These are phyloP conservation scores for Bostrychus sinensis DNA, from an alignment of 2,113 vertebrate genomes.

Conservation along the genomic window DNA sequence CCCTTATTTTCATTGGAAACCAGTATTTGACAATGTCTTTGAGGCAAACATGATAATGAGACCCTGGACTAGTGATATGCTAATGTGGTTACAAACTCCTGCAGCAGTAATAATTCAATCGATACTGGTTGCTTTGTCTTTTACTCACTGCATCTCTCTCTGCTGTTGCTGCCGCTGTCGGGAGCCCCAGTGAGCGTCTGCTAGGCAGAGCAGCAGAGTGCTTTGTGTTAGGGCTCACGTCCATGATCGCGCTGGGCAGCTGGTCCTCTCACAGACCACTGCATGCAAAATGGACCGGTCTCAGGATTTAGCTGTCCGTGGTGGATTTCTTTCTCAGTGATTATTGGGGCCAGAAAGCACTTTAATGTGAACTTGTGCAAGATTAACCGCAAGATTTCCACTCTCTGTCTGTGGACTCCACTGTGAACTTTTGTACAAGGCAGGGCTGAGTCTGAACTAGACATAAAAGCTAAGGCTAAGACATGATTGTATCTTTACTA, in stretches of 20 bases:
- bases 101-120: constrained; percentile 52
- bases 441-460: too few species aligned
- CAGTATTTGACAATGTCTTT: constrained; percentile 30
- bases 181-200: constrained; percentile 45
- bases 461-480: too few species aligned
- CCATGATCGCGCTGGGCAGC: constrained; percentile 71
- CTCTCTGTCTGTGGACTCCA: constrained; percentile 5
- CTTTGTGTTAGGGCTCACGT: constrained; percentile 45
- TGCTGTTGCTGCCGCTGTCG: constrained; percentile 8
- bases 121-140: constrained; percentile 53
- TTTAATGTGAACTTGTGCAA: constrained; percentile 56
- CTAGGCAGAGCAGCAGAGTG: constrained; percentile 33
- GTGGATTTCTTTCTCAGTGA: constrained; percentile 66
- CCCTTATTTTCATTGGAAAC: constrained; percentile 26
- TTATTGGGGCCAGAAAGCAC: constrained; percentile 59
- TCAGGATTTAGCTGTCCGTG: constrained; percentile 75
- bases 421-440: background rate
- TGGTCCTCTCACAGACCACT: constrained; percentile 81
- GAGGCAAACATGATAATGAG: constrained; percentile 15
- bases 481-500: too few species aligned
- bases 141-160: constrained; percentile 24
- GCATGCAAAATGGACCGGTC: constrained; percentile 79
- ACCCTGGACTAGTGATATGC: constrained; percentile 8
- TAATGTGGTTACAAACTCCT: background rate
- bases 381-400: constrained; percentile 48